Evolutionary conservation across 2,113 vertebrate genomes (phyloP), one percentile per base, ranked within the genome.

Genomic region (Jacana jacana): DNA sequence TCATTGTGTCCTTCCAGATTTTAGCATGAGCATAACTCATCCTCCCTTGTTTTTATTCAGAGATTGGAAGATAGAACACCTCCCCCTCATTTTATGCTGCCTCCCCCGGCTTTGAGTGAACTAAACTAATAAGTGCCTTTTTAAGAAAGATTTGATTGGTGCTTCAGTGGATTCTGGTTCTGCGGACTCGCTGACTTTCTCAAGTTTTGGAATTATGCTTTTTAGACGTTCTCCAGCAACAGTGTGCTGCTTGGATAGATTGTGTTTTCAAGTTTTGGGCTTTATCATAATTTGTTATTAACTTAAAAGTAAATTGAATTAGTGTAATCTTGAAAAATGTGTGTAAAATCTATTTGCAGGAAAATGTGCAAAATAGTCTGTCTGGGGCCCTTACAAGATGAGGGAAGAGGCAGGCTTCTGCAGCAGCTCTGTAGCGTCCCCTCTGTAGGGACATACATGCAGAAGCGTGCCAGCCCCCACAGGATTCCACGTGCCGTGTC

Each of bases 1-100:
- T 76, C 57, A 42, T 57, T 31, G 15, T 93, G 70, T 65, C 73
- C 73, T 91, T 91, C 31, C 54, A 72, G 49, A 57, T 91, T 81
- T 73, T 63, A 57, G n/a, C 63, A 64, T 19, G n/a, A 77, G 23
- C 54, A 24, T 80, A 94, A 58, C 35, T 92, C 44, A 42, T 87
- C 31, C 10, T 91, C 48, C 44, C 57, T 81, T 55, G 68, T 81
- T 94, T 83, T 60, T 44, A 17, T 48, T 57, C n/a, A 25, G n/a
- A 85, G 65, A 54, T 17, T 81, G 27, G 72, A 75, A 58, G 18
- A 81, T 31, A 82, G 72, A 57, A 71, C 40, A 40, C 9, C 33
- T 85, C 42, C 7, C 23, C 7, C 13, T 2, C 2, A 4, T 65
- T 85, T 78, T 37, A 25, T 66, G 28, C 40, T 82, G 40, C 85